Percentiles rank a stretch among this genome's conserved stretches.
Evolutionary conservation across 2,113 vertebrate species (phyloP).

Genomic region (Mormyrus iriodes): DNA sequence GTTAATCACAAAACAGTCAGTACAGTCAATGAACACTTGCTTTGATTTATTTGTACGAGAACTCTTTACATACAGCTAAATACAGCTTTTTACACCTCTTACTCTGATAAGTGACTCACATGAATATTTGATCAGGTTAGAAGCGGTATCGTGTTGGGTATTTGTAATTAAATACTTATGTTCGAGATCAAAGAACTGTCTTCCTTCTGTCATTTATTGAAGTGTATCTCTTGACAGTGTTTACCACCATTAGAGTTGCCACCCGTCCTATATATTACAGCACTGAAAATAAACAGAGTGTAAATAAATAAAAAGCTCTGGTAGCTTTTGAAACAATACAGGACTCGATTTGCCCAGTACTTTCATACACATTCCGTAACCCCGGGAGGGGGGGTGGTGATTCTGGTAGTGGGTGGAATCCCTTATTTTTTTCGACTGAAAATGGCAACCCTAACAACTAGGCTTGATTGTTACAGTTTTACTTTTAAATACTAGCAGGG

Average conservation of each 20-base stretch:
- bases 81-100: too few species aligned
- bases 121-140: neutral
- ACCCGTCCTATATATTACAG: neutral
- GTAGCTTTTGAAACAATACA: neutral
- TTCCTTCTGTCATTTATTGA: neutral
- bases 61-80: neutral
- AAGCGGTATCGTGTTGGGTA: neutral
- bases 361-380: neutral
- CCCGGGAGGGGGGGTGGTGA: neutral
- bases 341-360: neutral
- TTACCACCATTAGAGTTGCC: neutral
- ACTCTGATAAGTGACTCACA: neutral
- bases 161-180: neutral
- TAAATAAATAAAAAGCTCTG: neutral
- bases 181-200: neutral
- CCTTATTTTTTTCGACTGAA: neutral
- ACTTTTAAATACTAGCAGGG: neutral
- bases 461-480: neutral
- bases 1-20: neutral
- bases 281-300: neutral
- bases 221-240: neutral
- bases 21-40: neutral
- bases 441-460: neutral
- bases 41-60: neutral
- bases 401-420: neutral